Conservation (phyloP, 2,797 vertebrate species). For the Tragopan temminckii region DNA sequence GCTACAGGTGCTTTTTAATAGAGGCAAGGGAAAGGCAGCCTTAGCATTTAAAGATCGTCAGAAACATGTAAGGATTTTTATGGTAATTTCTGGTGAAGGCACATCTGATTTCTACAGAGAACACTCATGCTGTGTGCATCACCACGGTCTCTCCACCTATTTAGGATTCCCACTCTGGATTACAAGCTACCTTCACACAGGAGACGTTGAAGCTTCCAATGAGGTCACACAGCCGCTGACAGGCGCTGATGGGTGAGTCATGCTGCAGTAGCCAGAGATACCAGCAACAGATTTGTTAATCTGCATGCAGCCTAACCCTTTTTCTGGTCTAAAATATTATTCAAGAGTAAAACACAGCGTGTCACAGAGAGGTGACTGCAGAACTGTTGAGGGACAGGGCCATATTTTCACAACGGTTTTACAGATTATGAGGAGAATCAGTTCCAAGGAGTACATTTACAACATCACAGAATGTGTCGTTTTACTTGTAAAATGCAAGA, state of each 20-base stretch:
- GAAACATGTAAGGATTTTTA: not conserved
- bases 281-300: slow-evolving; percentile 79
- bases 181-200: slow-evolving; percentile 57
- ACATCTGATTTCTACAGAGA: not conserved
- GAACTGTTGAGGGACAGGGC: slow-evolving; percentile 8
- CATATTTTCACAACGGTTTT: not conserved
- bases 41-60: not conserved
- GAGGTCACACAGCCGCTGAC: slow-evolving; percentile 80
- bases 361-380: slow-evolving; percentile 67
- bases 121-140: not conserved
- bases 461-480: not conserved
- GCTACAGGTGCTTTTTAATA: not conserved
- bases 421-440: not conserved
- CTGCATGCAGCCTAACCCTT: slow-evolving; percentile 80
- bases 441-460: not conserved
- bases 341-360: slow-evolving; percentile 65
- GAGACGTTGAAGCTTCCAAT: slow-evolving; percentile 74
- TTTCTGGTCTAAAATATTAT: slow-evolving; percentile 75
- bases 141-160: not conserved
- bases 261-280: slow-evolving; percentile 82
- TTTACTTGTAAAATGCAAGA: not conserved
- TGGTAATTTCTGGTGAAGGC: not conserved
- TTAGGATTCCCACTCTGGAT: slow-evolving; percentile 58
- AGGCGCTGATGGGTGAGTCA: slow-evolving; percentile 82
- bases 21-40: not conserved